A percentile compares a stretch with the other conserved stretches of the same genome.
phyloP scores from a whole-genome alignment of 2,888 invertebrate species.

The Pedicia rivosa region DNA sequence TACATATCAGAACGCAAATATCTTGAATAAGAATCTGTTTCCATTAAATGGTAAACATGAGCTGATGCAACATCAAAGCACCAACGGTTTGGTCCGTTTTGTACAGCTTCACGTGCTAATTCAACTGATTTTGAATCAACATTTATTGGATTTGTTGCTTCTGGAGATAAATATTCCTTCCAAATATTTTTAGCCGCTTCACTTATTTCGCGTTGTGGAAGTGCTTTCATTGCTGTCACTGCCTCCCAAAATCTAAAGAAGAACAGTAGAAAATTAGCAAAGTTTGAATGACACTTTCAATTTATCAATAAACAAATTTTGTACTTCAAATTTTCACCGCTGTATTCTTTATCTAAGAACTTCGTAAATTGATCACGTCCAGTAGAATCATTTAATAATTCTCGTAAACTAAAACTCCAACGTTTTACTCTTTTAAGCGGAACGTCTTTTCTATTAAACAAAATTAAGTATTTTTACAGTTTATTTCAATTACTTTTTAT shows the following conservation, averaged over 20 bases:
- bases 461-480: slow-evolving; percentile 4
- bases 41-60: slow-evolving; percentile 98
- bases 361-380: slow-evolving; percentile 91
- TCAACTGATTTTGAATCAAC: slow-evolving; percentile 89
- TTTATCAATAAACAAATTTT: neutral
- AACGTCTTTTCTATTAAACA: slow-evolving; percentile 62
- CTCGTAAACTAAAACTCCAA: slow-evolving; percentile 95
- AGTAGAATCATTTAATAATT: slow-evolving; percentile 84
- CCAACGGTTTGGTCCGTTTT: slow-evolving; percentile 70
- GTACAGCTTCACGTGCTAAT: slow-evolving; percentile 60
- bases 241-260: slow-evolving; percentile 80
- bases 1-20: slow-evolving; percentile 98
- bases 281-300: no score
- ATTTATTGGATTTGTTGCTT: slow-evolving; percentile 93
- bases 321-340: slow-evolving; percentile 94
- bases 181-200: slow-evolving; percentile 73
- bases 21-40: slow-evolving; percentile 95
- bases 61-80: slow-evolving; percentile 97
- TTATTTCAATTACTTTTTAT: neutral
- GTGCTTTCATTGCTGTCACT: slow-evolving; percentile 77
- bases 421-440: slow-evolving; percentile 83
- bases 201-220: slow-evolving; percentile 73
- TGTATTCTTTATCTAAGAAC: slow-evolving; percentile 96
- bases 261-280: neutral
- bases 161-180: slow-evolving; percentile 84